Base-by-base conservation (phyloP, 2,888 invertebrate genomes). In the Dromius quadrimaculatus region DNA sequence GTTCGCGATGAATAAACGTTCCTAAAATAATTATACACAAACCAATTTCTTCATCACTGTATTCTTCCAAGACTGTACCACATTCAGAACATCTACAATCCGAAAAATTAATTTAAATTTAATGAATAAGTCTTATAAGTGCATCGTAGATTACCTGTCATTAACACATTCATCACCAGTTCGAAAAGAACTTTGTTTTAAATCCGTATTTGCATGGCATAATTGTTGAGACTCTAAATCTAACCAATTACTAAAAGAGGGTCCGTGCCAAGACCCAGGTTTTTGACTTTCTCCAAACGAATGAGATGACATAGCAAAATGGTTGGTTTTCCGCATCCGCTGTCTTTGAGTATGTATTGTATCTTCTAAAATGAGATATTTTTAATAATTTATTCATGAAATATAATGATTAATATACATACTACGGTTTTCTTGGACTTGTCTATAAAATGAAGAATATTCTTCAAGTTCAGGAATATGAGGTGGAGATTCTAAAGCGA, bases 1-100 rank as follows among this genome's bases (percentile, higher is more conserved):
- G 97, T 82, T 98, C 98, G 17, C 98, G 87, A 79, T 98, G 97
- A 73, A 99, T 94, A 82, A 97, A 98, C 0, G 98, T 98, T 22
- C 95, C 95, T 73, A 99, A 84, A 73, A 93, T 93, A 54, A 98
- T 94, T 76, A 99, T 93, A 77, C 97, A 92, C 65, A 98, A 87
- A 0, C 96, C 97, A 71, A 98, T 86, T 80, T 98, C 98, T 80
- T 99, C 98, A 80, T 99, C 98, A 73, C 95, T 96, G 83, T 97
- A 98, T 80, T 95, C 92, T 81, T 97, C 96, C 72, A 90, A 89
- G 2, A 91, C 87, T 1, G 91, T 90, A 11, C 97, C 96, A 82
- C 98, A 99, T 80, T 97, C 95, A 0, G 94, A 89, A 80, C 96
- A 97, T 79, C 86, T 81, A 71, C 11, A 71, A 70, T 17, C 4